These are phyloP conservation scores for Tichodroma muraria DNA, from an alignment of 2,113 vertebrate genomes.

Conservation along the genomic window DNA sequence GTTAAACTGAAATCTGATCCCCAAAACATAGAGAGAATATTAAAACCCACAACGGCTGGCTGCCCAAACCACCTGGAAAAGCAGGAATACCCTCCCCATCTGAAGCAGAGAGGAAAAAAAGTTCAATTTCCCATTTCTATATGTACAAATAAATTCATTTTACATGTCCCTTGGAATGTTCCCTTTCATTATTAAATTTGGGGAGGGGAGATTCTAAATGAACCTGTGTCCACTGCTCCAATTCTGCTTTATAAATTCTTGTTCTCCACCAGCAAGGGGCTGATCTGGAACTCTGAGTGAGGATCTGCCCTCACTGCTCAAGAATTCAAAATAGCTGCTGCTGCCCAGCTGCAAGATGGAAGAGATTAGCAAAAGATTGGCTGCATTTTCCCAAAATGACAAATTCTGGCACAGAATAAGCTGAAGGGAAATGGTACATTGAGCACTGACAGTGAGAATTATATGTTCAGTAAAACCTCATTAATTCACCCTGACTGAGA, in stretches of 20 bases:
- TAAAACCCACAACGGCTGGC: neutral
- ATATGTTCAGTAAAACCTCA: conserved; percentile 6
- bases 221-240: neutral
- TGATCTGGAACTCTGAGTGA: neutral
- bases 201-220: neutral
- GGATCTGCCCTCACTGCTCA: neutral
- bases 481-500: neutral
- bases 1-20: neutral
- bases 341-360: conserved; percentile 25
- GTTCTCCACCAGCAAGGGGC: neutral
- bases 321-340: conserved; percentile 19
- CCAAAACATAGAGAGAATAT: neutral
- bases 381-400: conserved; percentile 9
- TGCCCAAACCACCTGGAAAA: neutral
- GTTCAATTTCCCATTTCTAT: neutral
- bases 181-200: neutral
- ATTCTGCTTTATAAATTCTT: neutral
- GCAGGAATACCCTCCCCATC: neutral
- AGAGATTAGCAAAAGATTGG: neutral
- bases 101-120: neutral
- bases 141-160: neutral
- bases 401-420: neutral
- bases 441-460: conserved; percentile 25
- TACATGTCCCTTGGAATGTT: neutral
- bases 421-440: neutral